phyloP scores from a whole-genome alignment of 2,888 invertebrate genomes.

The Cataglyphis cursor region DNA sequence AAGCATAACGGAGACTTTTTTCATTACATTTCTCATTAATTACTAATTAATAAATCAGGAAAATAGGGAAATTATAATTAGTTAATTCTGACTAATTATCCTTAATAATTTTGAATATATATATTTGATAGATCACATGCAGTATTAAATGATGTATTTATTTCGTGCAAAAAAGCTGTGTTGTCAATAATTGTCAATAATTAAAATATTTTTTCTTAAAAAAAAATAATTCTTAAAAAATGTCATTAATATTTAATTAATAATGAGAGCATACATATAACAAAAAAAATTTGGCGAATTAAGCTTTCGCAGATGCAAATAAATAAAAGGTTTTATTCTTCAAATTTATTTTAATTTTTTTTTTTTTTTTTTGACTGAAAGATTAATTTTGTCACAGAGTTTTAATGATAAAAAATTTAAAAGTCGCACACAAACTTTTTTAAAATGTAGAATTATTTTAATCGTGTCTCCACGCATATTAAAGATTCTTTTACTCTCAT shows the following conservation, averaged over 20 bases:
- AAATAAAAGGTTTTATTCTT: background rate
- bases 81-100: too few relatives aligned
- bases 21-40: background rate
- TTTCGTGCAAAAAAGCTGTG: background rate
- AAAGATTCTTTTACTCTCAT: background rate
- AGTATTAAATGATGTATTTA: background rate
- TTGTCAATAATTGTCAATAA: background rate
- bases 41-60: too few relatives aligned
- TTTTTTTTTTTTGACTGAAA: background rate
- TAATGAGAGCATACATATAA: background rate
- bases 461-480: background rate
- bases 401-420: background rate
- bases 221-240: background rate
- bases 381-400: background rate
- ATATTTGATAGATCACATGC: background rate
- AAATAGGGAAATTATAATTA: too few relatives aligned
- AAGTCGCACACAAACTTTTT: background rate
- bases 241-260: background rate
- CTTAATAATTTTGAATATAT: background rate
- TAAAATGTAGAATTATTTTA: background rate
- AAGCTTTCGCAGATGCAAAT: background rate
- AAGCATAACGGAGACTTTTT: background rate
- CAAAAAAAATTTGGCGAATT: background rate
- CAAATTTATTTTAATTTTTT: background rate
- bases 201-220: background rate